Conservation (phyloP, 2,888 invertebrate species). For the Acanthoscelides obtectus region DNA sequence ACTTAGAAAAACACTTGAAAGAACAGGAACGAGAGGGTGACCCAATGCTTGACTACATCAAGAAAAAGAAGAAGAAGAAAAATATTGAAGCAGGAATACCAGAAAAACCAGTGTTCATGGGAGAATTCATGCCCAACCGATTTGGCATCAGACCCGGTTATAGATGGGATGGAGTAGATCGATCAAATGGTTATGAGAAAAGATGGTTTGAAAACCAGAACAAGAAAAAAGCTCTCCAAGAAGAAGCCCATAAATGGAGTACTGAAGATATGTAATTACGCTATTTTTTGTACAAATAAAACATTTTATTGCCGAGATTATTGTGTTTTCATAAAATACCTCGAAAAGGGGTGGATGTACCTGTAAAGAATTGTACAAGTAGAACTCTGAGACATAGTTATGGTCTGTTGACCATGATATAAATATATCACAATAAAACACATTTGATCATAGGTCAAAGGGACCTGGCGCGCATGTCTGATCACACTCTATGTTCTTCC, state of each 20-base stretch:
- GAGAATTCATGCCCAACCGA: slow-evolving; percentile 86
- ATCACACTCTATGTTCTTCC: no score
- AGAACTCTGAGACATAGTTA: no score
- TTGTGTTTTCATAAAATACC: no score
- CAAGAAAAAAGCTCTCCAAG: slow-evolving; percentile 67
- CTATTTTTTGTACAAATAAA: not conserved
- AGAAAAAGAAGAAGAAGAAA: slow-evolving; percentile 61
- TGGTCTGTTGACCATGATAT: no score
- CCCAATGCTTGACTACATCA: slow-evolving; percentile 89
- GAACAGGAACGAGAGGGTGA: slow-evolving; percentile 79
- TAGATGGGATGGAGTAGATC: slow-evolving; percentile 97
- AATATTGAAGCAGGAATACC: slow-evolving; percentile 54
- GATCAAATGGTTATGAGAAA: slow-evolving; percentile 94
- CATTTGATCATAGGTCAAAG: no score
- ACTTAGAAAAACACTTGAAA: slow-evolving; percentile 74
- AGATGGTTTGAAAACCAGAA: slow-evolving; percentile 78
- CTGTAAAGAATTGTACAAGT: no score
- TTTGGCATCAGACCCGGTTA: slow-evolving; percentile 90
- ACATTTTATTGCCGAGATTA: not conserved
- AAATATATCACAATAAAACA: no score
- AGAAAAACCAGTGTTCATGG: slow-evolving; percentile 73
- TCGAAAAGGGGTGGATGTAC: no score
- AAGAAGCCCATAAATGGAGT: slow-evolving; percentile 92
- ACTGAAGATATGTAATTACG: slow-evolving; percentile 83
- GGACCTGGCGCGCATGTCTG: no score